These are phyloP conservation scores for Caenorhabditis drosophilae DNA, from an alignment of 2,888 invertebrate species.

Conservation along the genomic window DNA sequence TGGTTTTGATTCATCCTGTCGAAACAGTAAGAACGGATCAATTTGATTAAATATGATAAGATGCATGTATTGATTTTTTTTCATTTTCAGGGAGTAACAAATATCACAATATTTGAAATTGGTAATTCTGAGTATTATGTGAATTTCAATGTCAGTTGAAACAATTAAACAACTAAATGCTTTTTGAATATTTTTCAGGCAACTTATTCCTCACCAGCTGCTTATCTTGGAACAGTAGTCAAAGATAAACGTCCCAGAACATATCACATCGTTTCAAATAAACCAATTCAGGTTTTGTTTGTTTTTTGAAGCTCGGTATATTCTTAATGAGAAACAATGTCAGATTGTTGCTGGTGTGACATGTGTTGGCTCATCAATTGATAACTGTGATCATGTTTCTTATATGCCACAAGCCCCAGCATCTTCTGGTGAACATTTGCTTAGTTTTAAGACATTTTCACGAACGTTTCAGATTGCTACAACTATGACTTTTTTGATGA, in stretches of 20 bases:
- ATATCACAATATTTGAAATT: conserved; percentile 20
- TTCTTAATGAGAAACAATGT: too few relatives aligned
- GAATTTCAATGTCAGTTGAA: conserved; percentile 12
- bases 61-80: background rate
- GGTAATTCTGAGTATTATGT: conserved; percentile 17
- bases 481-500: conserved; percentile 40
- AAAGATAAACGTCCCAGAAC: conserved; percentile 26
- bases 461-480: conserved; percentile 32
- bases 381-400: conserved; percentile 44
- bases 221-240: conserved; percentile 30
- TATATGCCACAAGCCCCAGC: conserved; percentile 53
- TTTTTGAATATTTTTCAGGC: background rate
- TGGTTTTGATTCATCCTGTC: conserved; percentile 37
- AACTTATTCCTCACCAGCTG: conserved; percentile 14
- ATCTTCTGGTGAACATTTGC: conserved; percentile 33
- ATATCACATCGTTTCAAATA: conserved; percentile 36
- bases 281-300: conserved; percentile 31
- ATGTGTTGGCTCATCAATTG: conserved; percentile 32
- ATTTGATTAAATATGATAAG: background rate
- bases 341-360: conserved; percentile 54
- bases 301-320: too few relatives aligned
- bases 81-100: conserved; percentile 25
- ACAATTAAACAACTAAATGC: background rate
- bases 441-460: conserved; percentile 3
- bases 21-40: conserved; percentile 1